A percentile compares a stretch with the other conserved stretches of the same genome.
These are phyloP conservation scores for Girardia tigrina DNA, from an alignment of 2,888 invertebrate species.

Conservation along the genomic window DNA sequence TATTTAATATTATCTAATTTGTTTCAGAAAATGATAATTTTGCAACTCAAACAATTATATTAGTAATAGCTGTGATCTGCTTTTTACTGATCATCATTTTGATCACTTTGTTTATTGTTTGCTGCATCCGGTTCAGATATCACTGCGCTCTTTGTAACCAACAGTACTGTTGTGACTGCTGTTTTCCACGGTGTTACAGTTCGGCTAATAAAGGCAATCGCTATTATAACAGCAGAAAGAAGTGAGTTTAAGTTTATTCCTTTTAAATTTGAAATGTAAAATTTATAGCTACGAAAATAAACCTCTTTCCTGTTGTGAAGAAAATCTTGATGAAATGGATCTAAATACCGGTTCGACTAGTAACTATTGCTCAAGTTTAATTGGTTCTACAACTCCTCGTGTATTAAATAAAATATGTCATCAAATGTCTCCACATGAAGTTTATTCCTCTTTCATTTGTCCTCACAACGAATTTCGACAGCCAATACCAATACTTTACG, in stretches of 20 bases:
- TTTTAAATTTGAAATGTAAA: neutral
- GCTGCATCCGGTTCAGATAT: conserved; percentile 19
- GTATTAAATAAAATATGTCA: neutral
- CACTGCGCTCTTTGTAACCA: neutral
- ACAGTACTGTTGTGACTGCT: neutral
- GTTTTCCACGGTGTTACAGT: neutral
- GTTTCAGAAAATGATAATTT: conserved; percentile 13
- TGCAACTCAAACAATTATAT: neutral
- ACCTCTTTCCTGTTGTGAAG: neutral
- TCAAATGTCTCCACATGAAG: neutral
- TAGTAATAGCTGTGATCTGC: neutral
- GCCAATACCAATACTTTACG: neutral
- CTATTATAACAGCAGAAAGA: neutral
- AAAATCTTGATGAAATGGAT: neutral
- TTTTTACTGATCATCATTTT: neutral
- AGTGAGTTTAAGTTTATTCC: neutral
- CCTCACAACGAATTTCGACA: neutral
- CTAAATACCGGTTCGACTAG: neutral
- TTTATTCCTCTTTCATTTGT: neutral
- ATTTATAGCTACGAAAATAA: neutral
- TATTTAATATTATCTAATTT: neutral
- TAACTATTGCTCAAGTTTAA: conserved; percentile 23
- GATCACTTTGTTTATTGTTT: neutral
- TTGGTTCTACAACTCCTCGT: neutral
- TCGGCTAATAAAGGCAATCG: neutral